Conservation (phyloP, 2,113 vertebrate species). For the Coracopsis vasa region DNA sequence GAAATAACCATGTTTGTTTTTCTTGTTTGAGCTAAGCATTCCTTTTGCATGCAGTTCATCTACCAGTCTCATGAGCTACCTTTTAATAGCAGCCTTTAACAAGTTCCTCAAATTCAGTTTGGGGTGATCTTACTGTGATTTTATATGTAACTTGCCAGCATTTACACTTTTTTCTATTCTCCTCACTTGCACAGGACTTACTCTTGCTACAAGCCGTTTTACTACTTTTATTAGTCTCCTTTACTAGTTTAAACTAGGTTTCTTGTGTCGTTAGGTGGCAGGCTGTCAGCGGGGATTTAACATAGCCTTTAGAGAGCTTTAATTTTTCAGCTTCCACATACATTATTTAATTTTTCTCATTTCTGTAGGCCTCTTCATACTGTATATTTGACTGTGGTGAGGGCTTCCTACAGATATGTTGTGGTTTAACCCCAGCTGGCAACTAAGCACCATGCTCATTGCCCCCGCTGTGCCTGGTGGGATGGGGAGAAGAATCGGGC, state of each 20-base stretch:
- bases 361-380: neutral
- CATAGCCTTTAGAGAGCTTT: neutral
- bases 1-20: neutral
- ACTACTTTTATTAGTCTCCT: neutral
- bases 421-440: neutral
- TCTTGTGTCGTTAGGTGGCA: neutral
- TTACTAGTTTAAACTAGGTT: neutral
- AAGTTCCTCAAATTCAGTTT: neutral
- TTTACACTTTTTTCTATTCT: neutral
- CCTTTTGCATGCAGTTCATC: neutral
- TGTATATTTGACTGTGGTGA: neutral
- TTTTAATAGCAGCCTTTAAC: neutral
- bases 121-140: neutral
- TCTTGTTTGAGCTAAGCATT: neutral
- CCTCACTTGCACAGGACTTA: no score
- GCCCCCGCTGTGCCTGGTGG: neutral
- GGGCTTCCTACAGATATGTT: fast-evolving
- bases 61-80: neutral
- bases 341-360: neutral
- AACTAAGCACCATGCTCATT: neutral
- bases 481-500: neutral
- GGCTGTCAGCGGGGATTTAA: neutral
- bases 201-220: neutral
- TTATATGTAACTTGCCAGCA: neutral
- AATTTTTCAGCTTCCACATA: neutral